These are phyloP conservation scores for Strigamia maritima DNA, from an alignment of 2,888 invertebrate species.

Conservation along the genomic window DNA sequence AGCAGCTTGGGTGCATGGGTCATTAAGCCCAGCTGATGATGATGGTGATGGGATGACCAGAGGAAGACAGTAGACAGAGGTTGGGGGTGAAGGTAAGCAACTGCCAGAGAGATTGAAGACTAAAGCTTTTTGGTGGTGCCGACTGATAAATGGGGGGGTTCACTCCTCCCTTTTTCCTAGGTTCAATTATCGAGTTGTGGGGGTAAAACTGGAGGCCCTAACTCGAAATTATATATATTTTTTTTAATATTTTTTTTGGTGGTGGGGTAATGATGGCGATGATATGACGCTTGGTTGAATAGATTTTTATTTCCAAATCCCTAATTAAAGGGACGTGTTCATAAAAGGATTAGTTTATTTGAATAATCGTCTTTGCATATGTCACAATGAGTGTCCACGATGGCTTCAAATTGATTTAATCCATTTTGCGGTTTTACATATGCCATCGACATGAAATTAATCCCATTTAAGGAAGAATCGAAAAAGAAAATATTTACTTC, in stretches of 20 bases:
- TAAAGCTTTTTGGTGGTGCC: constrained; percentile 5
- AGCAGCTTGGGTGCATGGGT: background rate
- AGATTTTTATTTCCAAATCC: background rate
- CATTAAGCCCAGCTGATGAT: constrained; percentile 27
- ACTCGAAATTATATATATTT: background rate
- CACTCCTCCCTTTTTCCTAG: background rate
- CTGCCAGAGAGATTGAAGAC: constrained; percentile 12
- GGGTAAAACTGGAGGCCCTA: background rate
- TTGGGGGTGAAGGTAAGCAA: constrained; percentile 26
- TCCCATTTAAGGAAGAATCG: background rate
- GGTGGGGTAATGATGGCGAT: background rate
- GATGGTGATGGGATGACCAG: constrained; percentile 33
- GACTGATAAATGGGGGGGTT: constrained; percentile 15
- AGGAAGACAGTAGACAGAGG: constrained; percentile 11
- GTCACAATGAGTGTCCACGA: constrained; percentile 4
- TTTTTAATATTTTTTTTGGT: background rate
- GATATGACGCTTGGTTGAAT: background rate
- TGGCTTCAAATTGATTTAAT: background rate
- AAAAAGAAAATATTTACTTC: background rate
- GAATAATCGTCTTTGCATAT: constrained; percentile 27
- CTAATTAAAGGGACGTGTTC: constrained; percentile 29
- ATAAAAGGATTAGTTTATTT: constrained; percentile 6
- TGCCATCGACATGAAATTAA: background rate
- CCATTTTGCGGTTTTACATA: background rate
- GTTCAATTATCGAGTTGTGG: constrained; percentile 13